Base-by-base conservation (phyloP, 2,888 invertebrate species). In the Caenorhabditis drosophilae region DNA sequence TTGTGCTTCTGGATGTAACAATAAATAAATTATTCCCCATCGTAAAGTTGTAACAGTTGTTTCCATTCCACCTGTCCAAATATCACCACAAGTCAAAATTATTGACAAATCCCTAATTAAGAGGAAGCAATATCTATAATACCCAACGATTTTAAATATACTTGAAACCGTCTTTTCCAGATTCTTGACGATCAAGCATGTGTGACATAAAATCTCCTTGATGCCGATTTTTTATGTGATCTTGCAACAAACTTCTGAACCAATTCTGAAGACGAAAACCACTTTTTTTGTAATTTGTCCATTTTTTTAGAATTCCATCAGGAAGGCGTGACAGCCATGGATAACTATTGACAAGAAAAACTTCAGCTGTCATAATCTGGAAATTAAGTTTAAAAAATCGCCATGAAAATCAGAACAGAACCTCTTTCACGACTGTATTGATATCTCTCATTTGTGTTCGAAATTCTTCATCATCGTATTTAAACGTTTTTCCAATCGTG, bases 21-120 rank as follows among this genome's bases (percentile, higher is more conserved):
- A 67, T 27, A 82, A 38, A 48, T 78, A 79, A 36, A 82, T 63
- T 42, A 82, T 59, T 12, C 71, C 80, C 82, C 82, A 82, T 35
- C 75, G 67, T 7, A 81, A 49, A 3, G 79, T 75, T 4, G 82
- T 79, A 12, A 81, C 75, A 6, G 75, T 78, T 9, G 82, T 82
- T 51, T 83, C 82, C 77, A 82, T 73, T 15, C 82, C 82, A 12
- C 79, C 82, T n/a, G 81, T 80, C 82, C 82, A 82, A 55, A 82
- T 67, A 47, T 82, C 82, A 9, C 80, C 82, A 15, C 78, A 67
- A 15, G 75, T 72, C n/a, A 81, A 51, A 4, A 75, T 73, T 25
- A 76, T 58, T 27, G 80, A 75, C 31, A 73, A 42, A 34, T 76
- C 67, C 12, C 81, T 81, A 47, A 47, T 70, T 63, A n/a, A n/a